A percentile compares a stretch with the other conserved stretches of the same genome.
Conservation (phyloP, 2,113 vertebrate genomes). For the Glaucomys volans region DNA sequence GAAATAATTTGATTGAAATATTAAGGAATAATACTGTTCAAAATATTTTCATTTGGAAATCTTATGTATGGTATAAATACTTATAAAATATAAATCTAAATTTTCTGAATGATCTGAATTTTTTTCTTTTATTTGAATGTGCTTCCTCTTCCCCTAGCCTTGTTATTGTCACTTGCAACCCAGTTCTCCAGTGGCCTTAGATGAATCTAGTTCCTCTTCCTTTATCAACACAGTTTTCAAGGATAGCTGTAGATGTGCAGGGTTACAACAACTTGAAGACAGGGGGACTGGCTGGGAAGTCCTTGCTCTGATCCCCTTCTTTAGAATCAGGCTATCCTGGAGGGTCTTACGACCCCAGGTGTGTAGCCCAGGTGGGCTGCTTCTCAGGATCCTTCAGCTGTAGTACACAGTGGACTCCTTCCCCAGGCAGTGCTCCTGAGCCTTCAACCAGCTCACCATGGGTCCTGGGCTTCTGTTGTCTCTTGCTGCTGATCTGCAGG, state of each 20-base stretch:
- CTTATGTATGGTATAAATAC: neutral
- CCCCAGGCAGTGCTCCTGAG: too few species aligned
- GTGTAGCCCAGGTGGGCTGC: neutral
- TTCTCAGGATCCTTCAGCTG: neutral
- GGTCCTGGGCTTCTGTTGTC: neutral
- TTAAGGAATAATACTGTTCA: neutral
- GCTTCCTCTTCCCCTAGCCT: neutral
- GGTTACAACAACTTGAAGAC: neutral
- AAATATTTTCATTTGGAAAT: neutral
- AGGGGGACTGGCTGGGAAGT: neutral
- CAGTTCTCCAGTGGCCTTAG: neutral
- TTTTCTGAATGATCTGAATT: neutral
- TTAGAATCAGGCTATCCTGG: neutral
- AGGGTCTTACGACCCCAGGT: too few species aligned
- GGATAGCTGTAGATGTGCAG: neutral
- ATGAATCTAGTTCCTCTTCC: too few species aligned
- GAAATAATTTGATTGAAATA: neutral
- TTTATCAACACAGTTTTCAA: neutral
- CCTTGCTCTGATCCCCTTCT: neutral
- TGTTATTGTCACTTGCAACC: neutral
- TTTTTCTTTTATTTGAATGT: neutral
- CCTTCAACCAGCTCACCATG: neutral
- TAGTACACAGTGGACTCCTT: neutral
- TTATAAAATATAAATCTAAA: neutral
- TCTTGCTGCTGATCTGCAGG: neutral